Conservation (phyloP, 2,888 invertebrate species). For the Coleophora flavipennella region DNA sequence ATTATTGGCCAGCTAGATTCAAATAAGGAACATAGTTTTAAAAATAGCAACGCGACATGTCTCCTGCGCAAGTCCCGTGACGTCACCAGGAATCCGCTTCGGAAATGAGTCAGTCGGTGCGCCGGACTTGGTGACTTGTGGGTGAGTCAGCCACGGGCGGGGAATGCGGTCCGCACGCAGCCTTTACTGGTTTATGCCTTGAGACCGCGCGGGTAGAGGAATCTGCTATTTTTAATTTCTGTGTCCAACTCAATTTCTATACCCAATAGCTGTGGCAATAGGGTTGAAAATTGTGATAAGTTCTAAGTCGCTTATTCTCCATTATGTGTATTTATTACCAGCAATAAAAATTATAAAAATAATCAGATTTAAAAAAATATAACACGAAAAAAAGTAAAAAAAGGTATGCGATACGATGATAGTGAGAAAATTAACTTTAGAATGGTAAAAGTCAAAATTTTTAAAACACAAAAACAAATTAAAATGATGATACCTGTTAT, state of each 20-base stretch:
- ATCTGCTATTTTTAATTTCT: neutral
- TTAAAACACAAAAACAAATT: no score
- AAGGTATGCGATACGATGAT: no score
- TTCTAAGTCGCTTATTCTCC: no score
- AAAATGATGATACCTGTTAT: no score
- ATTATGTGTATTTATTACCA: no score
- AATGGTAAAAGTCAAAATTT: no score
- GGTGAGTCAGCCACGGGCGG: slow-evolving; percentile 26
- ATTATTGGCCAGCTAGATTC: neutral
- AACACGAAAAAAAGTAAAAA: no score
- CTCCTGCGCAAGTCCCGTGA: slow-evolving; percentile 43
- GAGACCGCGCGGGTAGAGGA: neutral
- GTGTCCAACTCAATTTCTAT: neutral
- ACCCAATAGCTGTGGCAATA: no score
- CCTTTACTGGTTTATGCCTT: neutral
- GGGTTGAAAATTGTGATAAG: no score
- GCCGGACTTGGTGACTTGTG: slow-evolving; percentile 10
- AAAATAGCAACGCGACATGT: slow-evolving; percentile 31
- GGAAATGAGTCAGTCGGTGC: slow-evolving; percentile 48
- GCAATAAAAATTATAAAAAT: no score
- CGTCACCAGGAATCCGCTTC: slow-evolving; percentile 53
- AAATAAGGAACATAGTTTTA: slow-evolving; percentile 37
- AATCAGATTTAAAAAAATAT: no score
- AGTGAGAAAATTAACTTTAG: no score
- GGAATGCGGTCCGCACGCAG: slow-evolving; percentile 14